Evolutionary conservation across 2,797 vertebrate species (phyloP), one percentile per base, ranked within the genome.

Genomic region (Tenualosa ilisha): DNA sequence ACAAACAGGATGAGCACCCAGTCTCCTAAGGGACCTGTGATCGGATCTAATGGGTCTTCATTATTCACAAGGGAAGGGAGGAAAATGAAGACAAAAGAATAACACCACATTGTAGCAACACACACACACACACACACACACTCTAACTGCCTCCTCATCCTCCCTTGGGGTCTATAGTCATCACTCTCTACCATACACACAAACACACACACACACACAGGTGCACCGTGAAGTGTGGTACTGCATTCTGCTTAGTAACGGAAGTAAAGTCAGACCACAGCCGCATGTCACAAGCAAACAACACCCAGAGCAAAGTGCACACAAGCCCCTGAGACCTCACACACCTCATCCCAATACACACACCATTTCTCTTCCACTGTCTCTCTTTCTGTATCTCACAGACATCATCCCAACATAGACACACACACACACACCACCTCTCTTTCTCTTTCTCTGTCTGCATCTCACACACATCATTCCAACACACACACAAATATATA

Each of bases 241-340:
- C 85, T 83, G 84, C 83, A 51, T 79, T 75, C 68, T 86, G 83
- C 88, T 84, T 88, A 86, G 87, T 86, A 90, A 90, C 88, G 88
- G 88, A 90, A 88, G 83, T 89, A 65, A 82, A 86, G 26, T 51
- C 84, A 87, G 87, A 90, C 85, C 87, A 86, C 86, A 83, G 88
- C 61, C 59, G 53, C 68, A 31, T 59, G 53, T 26, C 72, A 50
- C 68, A 40, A 40, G 68, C 68, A 75, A 75, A 75, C 68, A 40
- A 43, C 65, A 84, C 56, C 40, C 68, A 15, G 15, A 40, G 40
- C 68, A 75, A 31, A 75, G 68, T 31, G 15, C 13, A 13, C 13
- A 15, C 31, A 75, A 75, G 68, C 12, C 68, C 68, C 68, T 13
- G 68, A 26, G 13, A 40, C 31, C 31, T 75, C 15, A 17, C 68